Base-by-base conservation (phyloP, 2,888 invertebrate species). In the Steromphala cineraria region DNA sequence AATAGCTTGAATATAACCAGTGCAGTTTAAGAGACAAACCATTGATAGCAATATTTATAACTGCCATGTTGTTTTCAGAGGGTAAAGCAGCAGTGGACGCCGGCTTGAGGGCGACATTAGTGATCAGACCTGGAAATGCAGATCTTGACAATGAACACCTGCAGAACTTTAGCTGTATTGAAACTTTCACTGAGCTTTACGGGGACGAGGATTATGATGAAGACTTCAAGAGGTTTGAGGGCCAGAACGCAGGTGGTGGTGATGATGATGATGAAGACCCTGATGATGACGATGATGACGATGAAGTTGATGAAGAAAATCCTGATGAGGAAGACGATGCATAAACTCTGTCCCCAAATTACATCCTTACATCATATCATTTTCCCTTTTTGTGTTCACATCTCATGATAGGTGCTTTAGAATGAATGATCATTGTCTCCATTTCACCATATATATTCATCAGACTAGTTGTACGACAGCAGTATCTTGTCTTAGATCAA, bases 91-190 rank as follows among this genome's bases (percentile, higher is more conserved):
- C 98, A 0, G 95, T 95, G 67, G 93, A 94, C 52, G 96, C 97
- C 0, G 97, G 97, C 15, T 85, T 97, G 80, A 94, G 95, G 71
- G 94, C 95, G 15, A 95, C 95, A 4, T 93, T 98, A 36, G 95
- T 98, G 2, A 94, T 95, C 79, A 95, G 98, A 84, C 96, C 96
- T 84, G 98, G 97, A 78, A 98, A 98, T 93, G 95, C 95, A 0
- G 94, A 95, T 0, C 94, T 98, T 0, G 94, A 94, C 4, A 95
- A 96, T 13, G 95, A 95, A 19, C 95, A 91, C 40, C 83, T 87
- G 80, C 87, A 91, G 78, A 88, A 87, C 55, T 92, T 88, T 86
- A 86, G 89, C 75, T 89, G 87, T 21, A 90, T 93, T 62, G 87
- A 88, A 71, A 89, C 90, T 15, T 91, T 93, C 80, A 86, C 87